phyloP scores from a whole-genome alignment of 2,888 invertebrate genomes.

The Geophilus truncorum region DNA sequence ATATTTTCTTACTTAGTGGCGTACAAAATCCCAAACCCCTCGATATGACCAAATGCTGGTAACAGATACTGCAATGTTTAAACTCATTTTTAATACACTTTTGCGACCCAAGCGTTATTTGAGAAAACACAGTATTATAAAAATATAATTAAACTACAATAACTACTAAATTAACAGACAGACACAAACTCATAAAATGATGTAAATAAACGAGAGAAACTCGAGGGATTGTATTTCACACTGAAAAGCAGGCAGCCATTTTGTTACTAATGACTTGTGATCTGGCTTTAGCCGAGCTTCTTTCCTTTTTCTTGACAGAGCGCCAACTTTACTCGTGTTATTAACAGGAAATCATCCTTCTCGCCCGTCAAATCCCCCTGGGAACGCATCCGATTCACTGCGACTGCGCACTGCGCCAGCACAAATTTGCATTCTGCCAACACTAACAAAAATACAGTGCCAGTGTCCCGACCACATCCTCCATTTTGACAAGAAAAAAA shows the following conservation, averaged over 20 bases:
- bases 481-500: background rate
- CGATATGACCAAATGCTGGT: too few species aligned
- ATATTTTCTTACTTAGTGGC: too few species aligned
- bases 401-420: background rate
- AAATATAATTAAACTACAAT: too few species aligned
- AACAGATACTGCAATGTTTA: too few species aligned
- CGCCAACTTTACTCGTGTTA: background rate
- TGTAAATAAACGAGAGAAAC: too few species aligned
- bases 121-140: too few species aligned
- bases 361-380: background rate
- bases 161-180: too few species aligned
- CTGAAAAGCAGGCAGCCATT: background rate
- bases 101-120: too few species aligned
- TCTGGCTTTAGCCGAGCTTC: background rate
- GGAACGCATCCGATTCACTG: background rate
- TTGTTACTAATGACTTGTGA: slow-evolving; percentile 13
- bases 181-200: too few species aligned
- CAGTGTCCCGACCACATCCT: background rate
- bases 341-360: slow-evolving; percentile 13
- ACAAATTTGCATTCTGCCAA: slow-evolving; percentile 12
- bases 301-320: background rate
- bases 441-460: background rate
- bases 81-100: too few species aligned
- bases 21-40: too few species aligned
- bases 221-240: background rate